These are phyloP conservation scores for Xiphias gladius DNA, from an alignment of 2,113 vertebrate genomes.

Conservation along the genomic window DNA sequence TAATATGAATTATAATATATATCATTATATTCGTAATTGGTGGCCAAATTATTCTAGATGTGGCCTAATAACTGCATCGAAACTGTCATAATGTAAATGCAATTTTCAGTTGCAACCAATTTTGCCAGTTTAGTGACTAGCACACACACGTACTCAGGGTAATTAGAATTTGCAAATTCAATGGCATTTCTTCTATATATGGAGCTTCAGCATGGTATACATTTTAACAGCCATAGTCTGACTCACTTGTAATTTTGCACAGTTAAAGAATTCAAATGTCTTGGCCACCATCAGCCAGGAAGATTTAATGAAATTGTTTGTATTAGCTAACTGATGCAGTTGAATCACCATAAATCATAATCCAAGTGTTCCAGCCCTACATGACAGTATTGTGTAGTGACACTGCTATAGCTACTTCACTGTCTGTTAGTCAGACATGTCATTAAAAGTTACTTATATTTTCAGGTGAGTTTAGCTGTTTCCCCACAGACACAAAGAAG, in stretches of 20 bases:
- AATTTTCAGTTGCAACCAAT: neutral
- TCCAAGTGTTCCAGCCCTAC: neutral
- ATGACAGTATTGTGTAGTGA: neutral
- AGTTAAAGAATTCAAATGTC: neutral
- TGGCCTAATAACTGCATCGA: neutral
- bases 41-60: neutral
- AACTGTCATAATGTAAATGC: neutral
- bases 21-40: neutral
- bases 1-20: too few relatives aligned
- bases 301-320: neutral
- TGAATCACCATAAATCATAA: neutral
- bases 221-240: neutral
- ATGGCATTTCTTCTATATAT: neutral
- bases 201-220: neutral
- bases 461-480: constrained; percentile 10
- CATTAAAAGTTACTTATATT: constrained; percentile 12
- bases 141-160: too few relatives aligned
- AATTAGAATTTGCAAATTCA: neutral
- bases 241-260: too few relatives aligned
- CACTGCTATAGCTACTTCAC: neutral
- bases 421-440: too few relatives aligned
- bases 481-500: neutral
- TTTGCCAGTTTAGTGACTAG: neutral
- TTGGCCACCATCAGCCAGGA: neutral
- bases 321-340: neutral